These are phyloP conservation scores for Gadopsis bispinosus DNA, from an alignment of 2,797 vertebrate species.

Conservation along the genomic window DNA sequence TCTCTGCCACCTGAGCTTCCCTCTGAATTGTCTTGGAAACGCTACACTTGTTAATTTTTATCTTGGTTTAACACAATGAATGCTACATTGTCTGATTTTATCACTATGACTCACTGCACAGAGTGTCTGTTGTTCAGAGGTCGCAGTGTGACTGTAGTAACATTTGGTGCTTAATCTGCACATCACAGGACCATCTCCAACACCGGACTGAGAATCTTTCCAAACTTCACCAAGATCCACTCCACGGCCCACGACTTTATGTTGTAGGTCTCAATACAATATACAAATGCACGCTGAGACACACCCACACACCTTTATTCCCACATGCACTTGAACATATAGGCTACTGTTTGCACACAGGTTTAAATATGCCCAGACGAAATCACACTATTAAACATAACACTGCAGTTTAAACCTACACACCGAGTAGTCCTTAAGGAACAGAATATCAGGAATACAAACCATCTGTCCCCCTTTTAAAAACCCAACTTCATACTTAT, in stretches of 20 bases:
- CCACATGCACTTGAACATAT: conserved; percentile 27
- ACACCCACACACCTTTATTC: conserved; percentile 26
- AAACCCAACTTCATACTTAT: conserved; percentile 23
- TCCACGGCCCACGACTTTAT: conserved; percentile 84
- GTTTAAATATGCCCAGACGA: conserved; percentile 36
- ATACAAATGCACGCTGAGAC: conserved; percentile 3
- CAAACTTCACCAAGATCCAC: conserved; percentile 89
- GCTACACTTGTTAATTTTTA: conserved; percentile 26
- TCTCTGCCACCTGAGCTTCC: conserved; percentile 1
- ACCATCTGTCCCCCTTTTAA: conserved; percentile 37
- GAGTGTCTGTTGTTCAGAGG: conserved; percentile 33
- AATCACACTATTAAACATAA: conserved; percentile 29
- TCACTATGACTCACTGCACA: conserved; percentile 17
- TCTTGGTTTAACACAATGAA: conserved; percentile 15
- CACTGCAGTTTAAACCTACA: conserved; percentile 26
- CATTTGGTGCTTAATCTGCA: conserved; percentile 47
- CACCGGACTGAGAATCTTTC: conserved; percentile 91
- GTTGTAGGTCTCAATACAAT: conserved; percentile 81
- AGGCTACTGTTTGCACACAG: conserved; percentile 21
- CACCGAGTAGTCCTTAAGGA: conserved; percentile 13
- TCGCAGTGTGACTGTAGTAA: conserved; percentile 36
- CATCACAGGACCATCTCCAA: conserved; percentile 91
- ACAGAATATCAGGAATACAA: conserved; percentile 22
- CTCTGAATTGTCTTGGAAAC: background rate
- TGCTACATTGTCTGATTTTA: conserved; percentile 35